These are phyloP conservation scores for Zygothrica quintamaculata DNA, from an alignment of 2,888 invertebrate genomes.

Conservation along the genomic window DNA sequence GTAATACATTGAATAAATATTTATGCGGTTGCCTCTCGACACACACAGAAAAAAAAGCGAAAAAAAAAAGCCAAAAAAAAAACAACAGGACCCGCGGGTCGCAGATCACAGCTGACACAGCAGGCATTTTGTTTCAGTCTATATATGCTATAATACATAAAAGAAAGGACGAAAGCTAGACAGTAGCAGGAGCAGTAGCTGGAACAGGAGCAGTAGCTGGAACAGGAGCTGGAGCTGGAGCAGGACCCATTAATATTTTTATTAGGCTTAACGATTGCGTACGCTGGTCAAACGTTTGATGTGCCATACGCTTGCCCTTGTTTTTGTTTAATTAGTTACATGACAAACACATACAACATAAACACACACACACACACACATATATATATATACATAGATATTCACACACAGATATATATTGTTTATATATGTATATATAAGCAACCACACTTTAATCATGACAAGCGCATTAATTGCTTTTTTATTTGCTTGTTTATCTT, in stretches of 20 bases:
- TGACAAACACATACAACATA: conserved; percentile 29
- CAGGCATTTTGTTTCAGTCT: background rate
- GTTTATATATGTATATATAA: background rate
- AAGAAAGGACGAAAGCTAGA: background rate
- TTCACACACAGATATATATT: background rate
- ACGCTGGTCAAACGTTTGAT: conserved; percentile 34
- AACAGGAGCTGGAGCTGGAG: background rate
- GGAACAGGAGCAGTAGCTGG: no score
- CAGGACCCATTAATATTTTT: conserved; percentile 72
- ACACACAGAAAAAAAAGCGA: no score
- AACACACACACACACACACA: conserved; percentile 16
- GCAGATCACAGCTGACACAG: conserved; percentile 13
- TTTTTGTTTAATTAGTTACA: conserved; percentile 68
- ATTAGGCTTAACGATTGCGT: conserved; percentile 61
- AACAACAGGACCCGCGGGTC: conserved; percentile 17
- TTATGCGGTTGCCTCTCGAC: conserved; percentile 56
- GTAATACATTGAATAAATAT: conserved; percentile 68
- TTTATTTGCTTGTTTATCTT: conserved; percentile 60
- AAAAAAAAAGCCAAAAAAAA: no score
- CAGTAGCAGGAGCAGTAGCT: background rate
- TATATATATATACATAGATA: conserved; percentile 9
- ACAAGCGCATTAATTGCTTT: conserved; percentile 73
- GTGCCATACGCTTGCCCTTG: conserved; percentile 20
- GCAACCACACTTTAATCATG: conserved; percentile 40
- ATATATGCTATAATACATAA: no score